A percentile compares a stretch with the other conserved stretches of the same genome.
Evolutionary conservation across 2,797 vertebrate genomes (phyloP).

Genomic region (Gymnoscopelus braueri): DNA sequence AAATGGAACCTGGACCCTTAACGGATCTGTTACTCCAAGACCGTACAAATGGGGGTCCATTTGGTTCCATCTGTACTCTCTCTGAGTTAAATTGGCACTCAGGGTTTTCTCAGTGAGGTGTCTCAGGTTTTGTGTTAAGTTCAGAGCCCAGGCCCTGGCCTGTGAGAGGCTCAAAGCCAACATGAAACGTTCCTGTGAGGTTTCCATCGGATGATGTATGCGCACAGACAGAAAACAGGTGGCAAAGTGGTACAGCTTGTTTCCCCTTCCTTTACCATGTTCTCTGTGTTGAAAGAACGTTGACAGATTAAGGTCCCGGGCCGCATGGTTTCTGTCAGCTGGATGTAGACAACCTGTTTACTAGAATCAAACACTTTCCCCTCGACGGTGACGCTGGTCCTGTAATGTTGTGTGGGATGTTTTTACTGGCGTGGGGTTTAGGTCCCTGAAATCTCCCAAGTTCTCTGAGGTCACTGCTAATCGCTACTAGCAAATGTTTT

Average conservation of each 20-base stretch:
- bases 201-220: conserved; percentile 50
- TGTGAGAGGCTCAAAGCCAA: too few species aligned
- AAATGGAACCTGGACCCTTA: too few species aligned
- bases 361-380: conserved; percentile 8
- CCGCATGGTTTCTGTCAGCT: conserved; percentile 4
- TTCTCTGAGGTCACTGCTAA: too few species aligned
- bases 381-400: too few species aligned
- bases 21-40: too few species aligned
- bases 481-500: too few species aligned
- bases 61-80: too few species aligned
- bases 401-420: background rate
- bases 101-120: background rate
- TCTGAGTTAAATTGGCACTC: too few species aligned
- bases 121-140: conserved; percentile 37
- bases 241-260: conserved; percentile 38
- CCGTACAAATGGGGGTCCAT: too few species aligned
- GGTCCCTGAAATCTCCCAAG: too few species aligned
- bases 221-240: conserved; percentile 52
- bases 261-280: conserved; percentile 30
- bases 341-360: background rate
- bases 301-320: conserved; percentile 26
- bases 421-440: background rate
- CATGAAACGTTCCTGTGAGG: conserved; percentile 32
- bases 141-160: conserved; percentile 16
- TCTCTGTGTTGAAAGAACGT: conserved; percentile 30